Percentiles rank a stretch among this genome's conserved stretches.
Conservation (phyloP, 2,888 invertebrate genomes). For the Nymphalis polychloros region DNA sequence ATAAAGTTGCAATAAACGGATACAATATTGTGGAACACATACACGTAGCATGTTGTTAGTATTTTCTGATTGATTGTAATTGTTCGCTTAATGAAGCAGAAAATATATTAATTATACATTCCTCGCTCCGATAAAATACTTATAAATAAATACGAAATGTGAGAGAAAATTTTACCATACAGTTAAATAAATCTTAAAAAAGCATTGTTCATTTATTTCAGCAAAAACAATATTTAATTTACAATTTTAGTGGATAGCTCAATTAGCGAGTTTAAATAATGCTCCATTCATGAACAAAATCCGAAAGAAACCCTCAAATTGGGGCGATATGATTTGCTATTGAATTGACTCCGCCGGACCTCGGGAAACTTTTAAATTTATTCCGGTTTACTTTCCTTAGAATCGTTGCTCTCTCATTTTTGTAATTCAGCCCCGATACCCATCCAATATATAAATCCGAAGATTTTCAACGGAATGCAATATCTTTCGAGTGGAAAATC, state of each 20-base stretch:
- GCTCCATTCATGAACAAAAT: constrained; percentile 24
- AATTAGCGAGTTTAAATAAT: constrained; percentile 31
- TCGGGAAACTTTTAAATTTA: constrained; percentile 45
- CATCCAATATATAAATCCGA: constrained; percentile 28
- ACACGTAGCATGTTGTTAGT: too few species aligned
- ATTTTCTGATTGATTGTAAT: not conserved
- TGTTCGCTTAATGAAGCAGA: not conserved
- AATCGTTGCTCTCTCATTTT: constrained; percentile 40
- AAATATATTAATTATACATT: not conserved
- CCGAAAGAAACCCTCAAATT: constrained; percentile 36
- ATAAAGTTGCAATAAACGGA: too few species aligned
- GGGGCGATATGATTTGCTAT: constrained; percentile 44
- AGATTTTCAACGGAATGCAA: constrained; percentile 26
- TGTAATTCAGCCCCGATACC: constrained; percentile 39
- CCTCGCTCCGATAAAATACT: not conserved
- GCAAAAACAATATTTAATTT: constrained; percentile 15
- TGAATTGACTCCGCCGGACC: constrained; percentile 41
- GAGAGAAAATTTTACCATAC: too few species aligned
- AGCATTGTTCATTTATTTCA: not conserved
- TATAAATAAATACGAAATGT: too few species aligned
- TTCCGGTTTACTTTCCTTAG: constrained; percentile 40
- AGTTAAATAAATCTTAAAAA: not conserved
- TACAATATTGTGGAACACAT: too few species aligned
- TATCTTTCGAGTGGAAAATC: constrained; percentile 20
- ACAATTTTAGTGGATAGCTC: constrained; percentile 9